These are phyloP conservation scores for Cettia cetti DNA, from an alignment of 2,113 vertebrate species.

Conservation along the genomic window DNA sequence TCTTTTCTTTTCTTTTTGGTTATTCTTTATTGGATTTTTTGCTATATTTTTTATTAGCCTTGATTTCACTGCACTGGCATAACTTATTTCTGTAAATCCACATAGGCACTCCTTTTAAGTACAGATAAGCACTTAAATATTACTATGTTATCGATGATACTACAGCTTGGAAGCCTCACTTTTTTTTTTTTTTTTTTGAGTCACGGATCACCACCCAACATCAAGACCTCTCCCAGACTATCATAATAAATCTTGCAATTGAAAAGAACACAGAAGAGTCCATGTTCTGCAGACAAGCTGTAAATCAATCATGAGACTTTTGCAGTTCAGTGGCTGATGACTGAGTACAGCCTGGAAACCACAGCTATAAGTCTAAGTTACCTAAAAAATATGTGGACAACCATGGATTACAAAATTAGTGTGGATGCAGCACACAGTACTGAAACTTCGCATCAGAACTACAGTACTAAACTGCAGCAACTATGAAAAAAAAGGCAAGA, in stretches of 20 bases:
- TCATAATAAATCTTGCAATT: not conserved
- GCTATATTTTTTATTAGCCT: not conserved
- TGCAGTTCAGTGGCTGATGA: not conserved
- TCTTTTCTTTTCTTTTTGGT: no score
- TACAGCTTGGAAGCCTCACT: not conserved
- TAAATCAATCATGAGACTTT: not conserved
- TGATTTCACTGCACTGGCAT: not conserved
- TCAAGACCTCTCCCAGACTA: not conserved
- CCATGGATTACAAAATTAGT: not conserved
- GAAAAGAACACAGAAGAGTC: not conserved
- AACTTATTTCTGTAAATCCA: not conserved
- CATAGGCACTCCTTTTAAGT: not conserved
- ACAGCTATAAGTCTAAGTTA: not conserved
- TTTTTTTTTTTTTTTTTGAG: no score
- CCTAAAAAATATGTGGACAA: not conserved
- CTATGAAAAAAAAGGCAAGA: not conserved
- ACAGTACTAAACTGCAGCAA: not conserved
- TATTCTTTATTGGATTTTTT: not conserved
- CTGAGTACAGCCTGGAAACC: not conserved
- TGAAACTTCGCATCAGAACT: not conserved
- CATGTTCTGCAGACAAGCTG: not conserved
- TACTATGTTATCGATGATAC: not conserved
- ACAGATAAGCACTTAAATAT: not conserved
- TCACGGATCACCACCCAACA: not conserved
- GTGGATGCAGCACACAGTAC: not conserved